Evolutionary conservation across 2,113 vertebrate species (phyloP).

Genomic region (Chascanopsetta lugubris): DNA sequence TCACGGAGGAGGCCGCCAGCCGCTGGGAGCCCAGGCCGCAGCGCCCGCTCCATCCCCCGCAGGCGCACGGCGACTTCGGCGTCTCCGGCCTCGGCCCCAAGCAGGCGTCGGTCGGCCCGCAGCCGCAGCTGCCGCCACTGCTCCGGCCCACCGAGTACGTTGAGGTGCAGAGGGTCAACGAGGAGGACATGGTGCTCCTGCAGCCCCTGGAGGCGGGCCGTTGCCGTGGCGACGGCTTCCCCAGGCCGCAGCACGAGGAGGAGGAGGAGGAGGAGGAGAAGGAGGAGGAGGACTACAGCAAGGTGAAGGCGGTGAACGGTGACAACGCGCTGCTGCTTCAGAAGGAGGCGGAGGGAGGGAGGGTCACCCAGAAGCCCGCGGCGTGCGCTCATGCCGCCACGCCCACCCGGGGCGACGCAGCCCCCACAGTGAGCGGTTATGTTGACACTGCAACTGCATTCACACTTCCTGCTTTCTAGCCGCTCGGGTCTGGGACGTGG

Average conservation of each 20-base stretch:
- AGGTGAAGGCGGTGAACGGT: constrained; percentile 82
- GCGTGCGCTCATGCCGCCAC: constrained; percentile 27
- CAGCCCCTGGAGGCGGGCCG: constrained; percentile 73
- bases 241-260: constrained; percentile 41
- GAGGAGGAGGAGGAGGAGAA: constrained; percentile 86
- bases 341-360: constrained; percentile 68
- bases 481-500: constrained; percentile 3
- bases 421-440: constrained; percentile 81
- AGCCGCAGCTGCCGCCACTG: constrained; percentile 46
- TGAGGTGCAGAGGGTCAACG: constrained; percentile 87
- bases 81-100: constrained; percentile 19
- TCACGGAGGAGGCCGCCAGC: constrained; percentile 17
- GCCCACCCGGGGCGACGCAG: constrained; percentile 50
- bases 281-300: constrained; percentile 86
- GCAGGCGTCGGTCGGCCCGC: not conserved
- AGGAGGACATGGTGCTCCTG: constrained; percentile 81
- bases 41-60: constrained; percentile 23
- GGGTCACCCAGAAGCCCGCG: constrained; percentile 60
- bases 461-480: constrained; percentile 45
- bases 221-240: constrained; percentile 44
- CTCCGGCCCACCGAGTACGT: constrained; percentile 84
- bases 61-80: constrained; percentile 53
- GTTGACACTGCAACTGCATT: constrained; percentile 85
- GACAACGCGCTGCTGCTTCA: constrained; percentile 85
- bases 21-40: constrained; percentile 36